Conservation (phyloP, 2,113 vertebrate genomes). For the Ciconia boyciana region DNA sequence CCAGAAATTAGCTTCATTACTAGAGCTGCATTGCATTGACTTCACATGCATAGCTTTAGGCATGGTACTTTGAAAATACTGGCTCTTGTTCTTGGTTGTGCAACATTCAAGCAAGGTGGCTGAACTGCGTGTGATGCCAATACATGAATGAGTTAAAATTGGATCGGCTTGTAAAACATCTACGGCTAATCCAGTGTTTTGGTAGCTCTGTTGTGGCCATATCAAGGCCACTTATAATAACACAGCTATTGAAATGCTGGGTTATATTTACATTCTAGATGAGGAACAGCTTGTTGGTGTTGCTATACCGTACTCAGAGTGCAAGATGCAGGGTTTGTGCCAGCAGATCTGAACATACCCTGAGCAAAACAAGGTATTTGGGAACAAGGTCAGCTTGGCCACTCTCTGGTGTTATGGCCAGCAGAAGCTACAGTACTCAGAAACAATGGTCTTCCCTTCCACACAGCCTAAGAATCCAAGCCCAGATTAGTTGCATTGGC, state of each 20-base stretch:
- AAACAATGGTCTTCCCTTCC: neutral
- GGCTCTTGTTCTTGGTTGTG: neutral
- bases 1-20: neutral
- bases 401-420: fast-evolving
- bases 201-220: neutral
- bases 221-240: neutral
- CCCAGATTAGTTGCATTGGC: neutral
- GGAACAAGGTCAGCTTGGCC: neutral
- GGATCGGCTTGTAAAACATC: neutral
- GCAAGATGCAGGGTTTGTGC: neutral
- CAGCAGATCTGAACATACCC: neutral
- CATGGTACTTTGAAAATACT: neutral
- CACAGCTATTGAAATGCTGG: neutral
- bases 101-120: neutral
- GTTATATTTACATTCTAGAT: neutral
- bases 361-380: neutral
- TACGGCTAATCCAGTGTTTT: neutral
- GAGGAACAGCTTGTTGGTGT: neutral
- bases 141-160: constrained; percentile 35
- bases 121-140: neutral
- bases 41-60: neutral
- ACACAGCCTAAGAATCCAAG: neutral
- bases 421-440: neutral
- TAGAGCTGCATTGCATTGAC: neutral
- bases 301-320: neutral